Conservation (phyloP, 92 coral and sea anemone species). For the Diadumene lineata region DNA sequence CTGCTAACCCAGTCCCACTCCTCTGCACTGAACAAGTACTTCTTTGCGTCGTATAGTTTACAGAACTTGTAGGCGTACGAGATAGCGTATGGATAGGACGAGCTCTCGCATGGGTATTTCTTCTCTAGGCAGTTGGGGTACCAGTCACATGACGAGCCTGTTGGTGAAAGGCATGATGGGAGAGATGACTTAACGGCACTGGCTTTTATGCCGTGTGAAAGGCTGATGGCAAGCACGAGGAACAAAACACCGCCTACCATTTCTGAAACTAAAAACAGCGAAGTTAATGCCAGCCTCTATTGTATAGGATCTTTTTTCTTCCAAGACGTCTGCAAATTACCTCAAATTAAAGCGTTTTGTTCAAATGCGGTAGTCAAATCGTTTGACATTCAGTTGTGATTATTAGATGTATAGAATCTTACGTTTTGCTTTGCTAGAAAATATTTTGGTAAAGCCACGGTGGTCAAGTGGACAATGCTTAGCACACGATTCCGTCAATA, state of each 20-base stretch:
- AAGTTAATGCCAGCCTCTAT: no score
- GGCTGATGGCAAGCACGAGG: constrained; percentile 2
- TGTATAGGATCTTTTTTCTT: no score
- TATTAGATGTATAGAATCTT: no score
- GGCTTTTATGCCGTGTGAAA: neutral
- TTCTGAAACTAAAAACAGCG: no score
- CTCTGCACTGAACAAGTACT: constrained; percentile 24
- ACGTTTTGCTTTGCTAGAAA: no score
- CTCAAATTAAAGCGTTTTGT: no score
- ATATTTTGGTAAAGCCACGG: no score
- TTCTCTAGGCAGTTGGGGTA: constrained; percentile 63
- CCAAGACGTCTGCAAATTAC: no score
- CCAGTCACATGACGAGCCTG: constrained; percentile 67
- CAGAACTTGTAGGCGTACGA: constrained; percentile 63
- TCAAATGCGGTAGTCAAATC: no score
- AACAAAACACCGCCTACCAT: neutral
- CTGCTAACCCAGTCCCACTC: constrained; percentile 55
- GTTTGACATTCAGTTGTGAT: no score
- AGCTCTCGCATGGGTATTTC: constrained; percentile 47
- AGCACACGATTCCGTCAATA: no score
- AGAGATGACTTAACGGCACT: constrained; percentile 28
- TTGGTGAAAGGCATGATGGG: constrained; percentile 36
- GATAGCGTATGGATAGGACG: constrained; percentile 50
- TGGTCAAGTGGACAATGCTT: no score
- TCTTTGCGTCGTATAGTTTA: constrained; percentile 24